Conservation (phyloP, 2,797 vertebrate genomes). For the Channa striata region DNA sequence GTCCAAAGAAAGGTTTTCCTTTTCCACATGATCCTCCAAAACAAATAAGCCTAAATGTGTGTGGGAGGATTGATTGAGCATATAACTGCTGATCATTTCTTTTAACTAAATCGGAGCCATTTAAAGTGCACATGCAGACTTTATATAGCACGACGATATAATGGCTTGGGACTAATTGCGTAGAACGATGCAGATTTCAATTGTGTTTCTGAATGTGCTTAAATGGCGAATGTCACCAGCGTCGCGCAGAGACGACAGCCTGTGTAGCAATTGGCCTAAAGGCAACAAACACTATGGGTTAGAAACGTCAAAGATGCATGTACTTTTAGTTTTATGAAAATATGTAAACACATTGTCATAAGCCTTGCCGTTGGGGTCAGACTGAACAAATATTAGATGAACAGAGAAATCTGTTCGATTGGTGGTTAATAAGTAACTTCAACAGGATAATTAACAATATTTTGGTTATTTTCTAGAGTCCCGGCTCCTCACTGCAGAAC, state of each 20-base stretch:
- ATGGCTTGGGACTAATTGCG: neutral
- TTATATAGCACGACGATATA: neutral
- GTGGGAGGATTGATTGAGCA: neutral
- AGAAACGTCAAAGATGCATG: too few species aligned
- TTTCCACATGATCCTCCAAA: neutral
- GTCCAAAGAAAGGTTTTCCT: neutral
- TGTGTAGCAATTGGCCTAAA: too few species aligned
- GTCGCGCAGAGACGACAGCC: neutral
- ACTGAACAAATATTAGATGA: too few species aligned
- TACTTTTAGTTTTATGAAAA: neutral
- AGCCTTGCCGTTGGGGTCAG: too few species aligned
- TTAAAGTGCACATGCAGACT: neutral
- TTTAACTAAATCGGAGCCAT: neutral
- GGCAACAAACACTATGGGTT: too few species aligned
- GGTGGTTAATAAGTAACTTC: neutral
- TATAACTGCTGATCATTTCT: neutral
- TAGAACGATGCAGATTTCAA: neutral
- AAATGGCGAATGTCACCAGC: too few species aligned
- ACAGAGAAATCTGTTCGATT: neutral
- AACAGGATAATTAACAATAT: neutral
- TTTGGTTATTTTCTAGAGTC: too few species aligned
- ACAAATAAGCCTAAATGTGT: neutral
- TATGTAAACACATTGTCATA: neutral
- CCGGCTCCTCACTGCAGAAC: slow-evolving; percentile 7
- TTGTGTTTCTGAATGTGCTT: neutral